Evolutionary conservation across 2,888 invertebrate species (phyloP), one percentile per base, ranked within the genome.

Genomic region (Antheraea assamensis): DNA sequence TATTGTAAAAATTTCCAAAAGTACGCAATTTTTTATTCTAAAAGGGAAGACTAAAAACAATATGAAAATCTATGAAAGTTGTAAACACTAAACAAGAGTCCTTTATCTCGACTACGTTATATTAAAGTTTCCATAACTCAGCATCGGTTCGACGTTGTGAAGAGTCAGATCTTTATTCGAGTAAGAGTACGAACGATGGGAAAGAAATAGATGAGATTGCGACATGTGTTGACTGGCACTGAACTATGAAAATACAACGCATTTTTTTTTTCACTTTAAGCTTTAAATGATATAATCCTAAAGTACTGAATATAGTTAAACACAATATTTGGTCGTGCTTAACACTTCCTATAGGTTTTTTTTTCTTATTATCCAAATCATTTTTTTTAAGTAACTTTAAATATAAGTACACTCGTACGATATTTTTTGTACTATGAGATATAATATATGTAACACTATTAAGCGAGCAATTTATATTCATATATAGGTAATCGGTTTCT

Each of bases 151-250:
- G 76, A 78, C 77, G 77, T 76, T 79, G 71, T 81, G 87, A 82
- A 84, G 86, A 86, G 88, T 84, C 87, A 92, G 90, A 92, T 92
- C 93, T 93, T 92, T 92, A 91, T 90, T 89, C 90, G 85, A 55
- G 24, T 24, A 58, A 90, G 89, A 88, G 89, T 86, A 86, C 86
- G 88, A 87, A 85, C 88, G 87, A 88, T 88, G 88, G 88, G 86
- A 91, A 89, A 91, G 89, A 92, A 93, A 93, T 93, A 92, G 92
- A 92, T 90, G 85, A 89, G 90, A 93, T 92, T 92, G 92, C 90
- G 92, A 92, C 91, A 92, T 91, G 93, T 91, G 90, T 92, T 85
- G 85, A 88, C 86, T 17, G 86, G 87, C 88, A 88, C 87, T 83
- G 85, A 89, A 88, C 88, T 91, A 90, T 86, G 88, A 89, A 92